Evolutionary conservation across 2,113 vertebrate genomes (phyloP).

Genomic region (Balaeniceps rex): DNA sequence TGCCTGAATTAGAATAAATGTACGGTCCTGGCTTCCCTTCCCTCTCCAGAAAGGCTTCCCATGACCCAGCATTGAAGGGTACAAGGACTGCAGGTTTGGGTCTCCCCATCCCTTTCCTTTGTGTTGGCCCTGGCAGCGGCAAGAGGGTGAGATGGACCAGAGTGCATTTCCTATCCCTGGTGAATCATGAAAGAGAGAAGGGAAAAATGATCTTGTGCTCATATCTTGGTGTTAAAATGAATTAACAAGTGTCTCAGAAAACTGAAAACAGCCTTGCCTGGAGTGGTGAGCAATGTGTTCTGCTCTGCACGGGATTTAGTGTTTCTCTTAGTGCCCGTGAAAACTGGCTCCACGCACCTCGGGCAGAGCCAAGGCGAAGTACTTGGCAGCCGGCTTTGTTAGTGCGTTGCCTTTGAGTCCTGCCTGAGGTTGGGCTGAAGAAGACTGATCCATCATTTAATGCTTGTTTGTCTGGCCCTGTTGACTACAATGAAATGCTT

Average conservation of each 20-base stretch:
- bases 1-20: not conserved
- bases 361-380: not conserved
- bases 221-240: not conserved
- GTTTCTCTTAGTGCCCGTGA: not conserved
- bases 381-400: not conserved
- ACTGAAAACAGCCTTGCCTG: not conserved
- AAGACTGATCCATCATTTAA: not conserved
- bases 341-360: not conserved
- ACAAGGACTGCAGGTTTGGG: not conserved
- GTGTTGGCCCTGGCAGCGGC: not conserved
- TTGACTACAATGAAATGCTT: not conserved
- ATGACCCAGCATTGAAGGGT: not conserved
- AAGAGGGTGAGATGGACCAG: not conserved
- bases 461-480: not conserved
- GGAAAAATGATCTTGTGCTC: not conserved
- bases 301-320: not conserved
- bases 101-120: not conserved
- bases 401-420: not conserved
- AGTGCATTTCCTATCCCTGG: not conserved
- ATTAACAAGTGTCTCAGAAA: not conserved
- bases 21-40: not conserved
- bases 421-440: not conserved
- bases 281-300: not conserved
- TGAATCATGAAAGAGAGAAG: not conserved
- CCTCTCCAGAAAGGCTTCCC: not conserved